Evolutionary conservation across 2,797 vertebrate genomes (phyloP), one percentile per base, ranked within the genome.

Genomic region (Syndactyla subalaris): DNA sequence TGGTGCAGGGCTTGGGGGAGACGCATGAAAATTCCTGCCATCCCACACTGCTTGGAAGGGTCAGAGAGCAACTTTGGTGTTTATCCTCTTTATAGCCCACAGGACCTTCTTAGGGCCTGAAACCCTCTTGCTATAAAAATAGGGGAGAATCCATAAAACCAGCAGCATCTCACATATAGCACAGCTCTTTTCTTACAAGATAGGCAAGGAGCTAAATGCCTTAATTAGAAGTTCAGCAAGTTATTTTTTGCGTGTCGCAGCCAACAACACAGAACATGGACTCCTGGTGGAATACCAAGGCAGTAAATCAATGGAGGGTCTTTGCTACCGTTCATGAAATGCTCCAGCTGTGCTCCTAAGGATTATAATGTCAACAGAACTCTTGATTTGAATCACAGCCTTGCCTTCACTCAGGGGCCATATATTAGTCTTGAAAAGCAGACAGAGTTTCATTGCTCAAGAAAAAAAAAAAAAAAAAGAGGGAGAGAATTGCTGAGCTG

Each of bases 351-450:
- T 88, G 93, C 95, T 97, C 77, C 72, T 24, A 85, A 96, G 96
- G 96, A 97, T 97, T 97, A 97, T 75, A 82, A 92, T 97, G 96
- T 97, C 96, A 97, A 89, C 96, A 96, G 95, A 96, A 95, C 89
- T 87, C 95, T 97, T 96, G 95, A 97, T 97, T 97, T 97, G 97
- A 96, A 86, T 96, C 91, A 80, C 95, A 97, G 96, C 91, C 92
- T 92, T 91, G 96, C 96, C 94, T 97, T 97, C 95, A 97, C 95
- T 97, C 97, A 96, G 59, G 32, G 87, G 80, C 73, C 23, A 4
- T 90, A 63, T 77, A 91, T 91, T 96, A 77, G 82, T 96, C 94
- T 88, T 96, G 94, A 97, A 95, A 77, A 95, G 88, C 82, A 95
- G 94, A 52, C 94, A 92, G 89, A 74, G 66, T 97, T 97, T 95